A percentile compares a stretch with the other conserved stretches of the same genome.
Evolutionary conservation across 2,113 vertebrate species (phyloP).

Genomic region (Ibidorhyncha struthersii): DNA sequence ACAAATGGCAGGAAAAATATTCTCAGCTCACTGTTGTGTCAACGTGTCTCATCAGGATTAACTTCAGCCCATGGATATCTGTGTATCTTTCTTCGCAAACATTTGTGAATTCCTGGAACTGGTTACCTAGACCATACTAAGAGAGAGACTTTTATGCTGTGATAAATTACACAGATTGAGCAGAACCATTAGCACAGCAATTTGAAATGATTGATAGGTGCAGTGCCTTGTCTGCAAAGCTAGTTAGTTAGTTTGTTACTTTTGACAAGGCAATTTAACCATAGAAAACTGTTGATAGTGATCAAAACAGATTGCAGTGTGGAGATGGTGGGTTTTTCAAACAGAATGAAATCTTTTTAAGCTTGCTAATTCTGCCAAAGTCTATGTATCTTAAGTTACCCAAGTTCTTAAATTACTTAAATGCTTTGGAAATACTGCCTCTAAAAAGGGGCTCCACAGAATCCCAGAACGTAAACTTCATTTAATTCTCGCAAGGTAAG

Average conservation of each 20-base stretch:
- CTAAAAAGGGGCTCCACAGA: neutral
- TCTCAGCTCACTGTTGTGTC: conserved; percentile 10
- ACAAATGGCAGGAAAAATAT: conserved; percentile 17
- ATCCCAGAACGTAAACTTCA: neutral
- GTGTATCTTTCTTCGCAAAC: neutral
- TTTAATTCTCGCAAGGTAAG: neutral
- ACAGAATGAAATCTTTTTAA: neutral
- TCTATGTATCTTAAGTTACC: neutral
- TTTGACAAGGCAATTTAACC: neutral
- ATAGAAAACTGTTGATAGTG: neutral
- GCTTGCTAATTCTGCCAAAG: neutral
- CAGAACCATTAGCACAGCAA: neutral
- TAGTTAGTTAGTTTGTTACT: neutral
- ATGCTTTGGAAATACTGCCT: neutral
- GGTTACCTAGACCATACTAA: neutral
- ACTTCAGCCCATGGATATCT: conserved; percentile 2
- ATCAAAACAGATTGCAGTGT: neutral
- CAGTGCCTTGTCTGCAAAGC: neutral
- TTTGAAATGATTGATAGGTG: neutral
- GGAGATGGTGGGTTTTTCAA: neutral
- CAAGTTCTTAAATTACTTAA: neutral
- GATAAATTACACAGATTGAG: neutral
- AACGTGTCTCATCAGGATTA: conserved; percentile 45
- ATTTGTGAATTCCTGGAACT: neutral
- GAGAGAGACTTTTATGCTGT: neutral